Percentiles rank a stretch among this genome's conserved stretches.
These are phyloP conservation scores for Drosophila parthenogenetica DNA, from an alignment of 2,888 invertebrate species.

Conservation along the genomic window DNA sequence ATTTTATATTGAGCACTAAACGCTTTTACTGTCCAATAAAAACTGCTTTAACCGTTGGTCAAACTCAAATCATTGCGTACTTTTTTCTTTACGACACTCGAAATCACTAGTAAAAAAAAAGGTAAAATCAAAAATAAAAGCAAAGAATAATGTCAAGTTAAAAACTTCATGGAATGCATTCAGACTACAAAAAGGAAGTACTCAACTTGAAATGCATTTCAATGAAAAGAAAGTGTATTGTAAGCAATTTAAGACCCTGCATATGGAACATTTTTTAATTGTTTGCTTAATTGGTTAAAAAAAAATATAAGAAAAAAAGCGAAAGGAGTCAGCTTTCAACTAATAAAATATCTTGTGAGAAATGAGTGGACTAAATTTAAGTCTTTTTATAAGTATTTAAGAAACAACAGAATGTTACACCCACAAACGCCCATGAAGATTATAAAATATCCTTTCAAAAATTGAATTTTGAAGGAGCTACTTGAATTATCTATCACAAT, in stretches of 20 bases:
- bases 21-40: constrained; percentile 34
- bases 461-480: too few relatives aligned
- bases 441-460: too few relatives aligned
- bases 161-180: constrained; percentile 17
- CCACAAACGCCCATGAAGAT: too few relatives aligned
- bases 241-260: constrained; percentile 49
- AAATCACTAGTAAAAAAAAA: constrained; percentile 14
- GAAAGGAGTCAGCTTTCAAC: too few relatives aligned
- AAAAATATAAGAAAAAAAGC: neutral
- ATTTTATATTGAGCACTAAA: constrained; percentile 18
- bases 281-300: neutral
- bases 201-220: constrained; percentile 36
- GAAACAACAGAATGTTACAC: too few relatives aligned
- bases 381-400: too few relatives aligned
- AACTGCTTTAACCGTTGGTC: constrained; percentile 27
- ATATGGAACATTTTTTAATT: too few relatives aligned
- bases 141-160: constrained; percentile 4
- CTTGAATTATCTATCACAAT: too few relatives aligned
- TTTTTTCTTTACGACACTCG: constrained; percentile 33
- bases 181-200: constrained; percentile 15
- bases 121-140: neutral
- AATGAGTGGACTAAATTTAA: too few relatives aligned
- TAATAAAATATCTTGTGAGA: too few relatives aligned
- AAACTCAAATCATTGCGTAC: constrained; percentile 27
- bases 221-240: constrained; percentile 47